Percentiles rank a stretch among this genome's conserved stretches.
Evolutionary conservation across 2,797 vertebrate genomes (phyloP).

Genomic region (Catharus ustulatus): DNA sequence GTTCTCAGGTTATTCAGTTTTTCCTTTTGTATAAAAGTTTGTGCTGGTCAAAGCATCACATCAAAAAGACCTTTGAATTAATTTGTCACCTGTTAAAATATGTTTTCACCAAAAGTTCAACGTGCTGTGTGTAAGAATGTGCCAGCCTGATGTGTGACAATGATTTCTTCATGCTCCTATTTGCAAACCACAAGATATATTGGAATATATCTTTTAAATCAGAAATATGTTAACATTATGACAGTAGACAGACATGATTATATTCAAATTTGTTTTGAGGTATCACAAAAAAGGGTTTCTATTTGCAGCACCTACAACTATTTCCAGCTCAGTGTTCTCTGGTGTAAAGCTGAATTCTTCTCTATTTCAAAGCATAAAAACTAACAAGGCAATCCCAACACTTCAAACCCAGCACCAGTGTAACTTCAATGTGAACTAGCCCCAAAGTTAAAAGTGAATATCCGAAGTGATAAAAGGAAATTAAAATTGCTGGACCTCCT

Average conservation of each 20-base stretch:
- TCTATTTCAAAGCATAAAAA: constrained; percentile 19
- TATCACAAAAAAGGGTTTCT: neutral
- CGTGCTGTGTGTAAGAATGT: neutral
- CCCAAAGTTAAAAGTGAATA: neutral
- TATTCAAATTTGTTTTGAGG: neutral
- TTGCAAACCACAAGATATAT: neutral
- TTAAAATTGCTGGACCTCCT: neutral
- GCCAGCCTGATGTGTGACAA: neutral
- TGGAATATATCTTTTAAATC: neutral
- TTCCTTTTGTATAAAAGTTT: neutral
- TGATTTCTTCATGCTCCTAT: neutral
- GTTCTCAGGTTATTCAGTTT: neutral
- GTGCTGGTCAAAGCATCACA: neutral
- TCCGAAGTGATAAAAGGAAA: constrained; percentile 21
- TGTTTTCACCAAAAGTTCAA: neutral
- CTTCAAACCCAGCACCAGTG: neutral
- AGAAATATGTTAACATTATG: neutral
- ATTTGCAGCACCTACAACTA: constrained; percentile 22
- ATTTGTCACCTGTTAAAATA: neutral
- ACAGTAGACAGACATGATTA: neutral
- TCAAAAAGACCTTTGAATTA: neutral
- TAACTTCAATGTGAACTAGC: constrained; percentile 13
- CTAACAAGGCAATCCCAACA: neutral
- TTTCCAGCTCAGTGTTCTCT: constrained; percentile 28
- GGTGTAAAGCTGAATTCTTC: neutral